These are phyloP conservation scores for Chelon labrosus DNA, from an alignment of 2,797 vertebrate genomes.

Conservation along the genomic window DNA sequence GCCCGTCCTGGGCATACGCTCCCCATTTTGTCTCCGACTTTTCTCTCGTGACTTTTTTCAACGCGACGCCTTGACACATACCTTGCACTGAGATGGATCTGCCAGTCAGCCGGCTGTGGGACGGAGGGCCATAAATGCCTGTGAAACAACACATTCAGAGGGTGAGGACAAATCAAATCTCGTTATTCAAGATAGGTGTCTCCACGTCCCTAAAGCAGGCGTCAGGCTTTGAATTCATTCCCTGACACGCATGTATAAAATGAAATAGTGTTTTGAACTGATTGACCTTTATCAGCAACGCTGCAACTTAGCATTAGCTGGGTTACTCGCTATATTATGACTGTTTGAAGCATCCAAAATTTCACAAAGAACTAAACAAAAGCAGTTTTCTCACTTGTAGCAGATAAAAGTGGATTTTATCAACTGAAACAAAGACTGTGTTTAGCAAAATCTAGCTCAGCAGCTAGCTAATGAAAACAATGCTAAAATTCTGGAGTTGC, in stretches of 20 bases:
- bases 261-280: neutral
- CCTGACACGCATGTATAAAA: neutral
- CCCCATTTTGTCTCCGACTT: slow-evolving; percentile 12
- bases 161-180: neutral
- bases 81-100: slow-evolving; percentile 4
- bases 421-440: no score
- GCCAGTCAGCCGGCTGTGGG: slow-evolving; percentile 9
- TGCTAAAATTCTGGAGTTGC: no score
- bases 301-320: no score
- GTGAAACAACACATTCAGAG: slow-evolving; percentile 8
- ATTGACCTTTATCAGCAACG: neutral
- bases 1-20: neutral
- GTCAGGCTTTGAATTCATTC: neutral
- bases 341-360: no score
- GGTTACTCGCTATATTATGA: no score
- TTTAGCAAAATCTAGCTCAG: no score
- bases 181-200: no score
- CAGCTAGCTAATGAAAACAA: no score
- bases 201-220: no score
- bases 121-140: slow-evolving; percentile 2
- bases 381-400: no score
- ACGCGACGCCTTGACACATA: neutral
- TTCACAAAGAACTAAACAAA: no score
- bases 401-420: no score
- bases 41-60: slow-evolving; percentile 34